These are phyloP conservation scores for Ricordea florida DNA, from an alignment of 92 coral and sea anemone genomes.

Conservation along the genomic window DNA sequence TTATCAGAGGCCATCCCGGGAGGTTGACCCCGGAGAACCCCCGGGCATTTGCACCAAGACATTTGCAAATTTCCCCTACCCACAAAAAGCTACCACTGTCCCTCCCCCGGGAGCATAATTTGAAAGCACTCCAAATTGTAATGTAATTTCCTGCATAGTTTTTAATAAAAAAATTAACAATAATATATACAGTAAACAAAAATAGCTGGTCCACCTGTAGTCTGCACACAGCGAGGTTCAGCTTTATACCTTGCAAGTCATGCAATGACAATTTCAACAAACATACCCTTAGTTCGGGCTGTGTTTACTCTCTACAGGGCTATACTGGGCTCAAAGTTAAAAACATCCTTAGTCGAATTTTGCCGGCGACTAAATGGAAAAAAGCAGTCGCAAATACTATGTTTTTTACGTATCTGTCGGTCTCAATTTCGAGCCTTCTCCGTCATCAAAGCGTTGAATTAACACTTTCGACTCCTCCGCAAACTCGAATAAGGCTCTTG, in stretches of 20 bases:
- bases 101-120: constrained; percentile 33
- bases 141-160: constrained; percentile 34
- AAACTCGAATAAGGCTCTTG: too few relatives aligned
- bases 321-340: too few relatives aligned
- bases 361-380: too few relatives aligned
- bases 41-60: constrained; percentile 38
- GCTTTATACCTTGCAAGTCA: constrained; percentile 9
- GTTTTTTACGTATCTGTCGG: too few relatives aligned
- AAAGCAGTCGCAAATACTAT: too few relatives aligned
- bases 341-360: too few relatives aligned
- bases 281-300: constrained; percentile 21
- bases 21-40: constrained; percentile 5
- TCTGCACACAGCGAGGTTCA: constrained; percentile 18
- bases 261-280: constrained; percentile 6
- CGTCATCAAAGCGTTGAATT: too few relatives aligned
- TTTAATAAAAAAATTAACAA: constrained; percentile 17
- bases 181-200: constrained; percentile 41
- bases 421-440: too few relatives aligned
- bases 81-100: constrained; percentile 39
- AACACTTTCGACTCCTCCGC: too few relatives aligned
- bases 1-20: constrained; percentile 28
- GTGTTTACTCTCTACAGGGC: not conserved
- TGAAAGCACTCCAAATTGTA: constrained; percentile 11
- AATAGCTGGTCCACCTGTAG: constrained; percentile 26
- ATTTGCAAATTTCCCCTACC: constrained; percentile 31